phyloP scores from a whole-genome alignment of 2,888 invertebrate species.

The Sarcophaga variegata region DNA sequence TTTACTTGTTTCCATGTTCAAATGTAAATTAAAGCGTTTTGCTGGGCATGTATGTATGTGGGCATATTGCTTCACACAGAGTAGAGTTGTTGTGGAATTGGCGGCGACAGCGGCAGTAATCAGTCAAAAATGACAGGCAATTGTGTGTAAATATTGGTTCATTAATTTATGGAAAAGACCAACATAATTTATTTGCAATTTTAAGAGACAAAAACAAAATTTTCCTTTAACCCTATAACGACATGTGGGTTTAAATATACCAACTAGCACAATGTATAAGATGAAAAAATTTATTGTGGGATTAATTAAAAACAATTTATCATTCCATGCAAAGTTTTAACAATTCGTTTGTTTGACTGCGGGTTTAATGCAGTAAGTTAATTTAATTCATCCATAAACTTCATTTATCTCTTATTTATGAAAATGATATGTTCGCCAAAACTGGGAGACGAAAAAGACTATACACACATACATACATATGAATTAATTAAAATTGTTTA shows the following conservation, averaged over 20 bases:
- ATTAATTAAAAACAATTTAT: too few relatives aligned
- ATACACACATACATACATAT: too few relatives aligned
- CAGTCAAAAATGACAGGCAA: slow-evolving; percentile 49
- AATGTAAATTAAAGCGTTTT: background rate
- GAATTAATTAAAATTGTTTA: slow-evolving; percentile 28
- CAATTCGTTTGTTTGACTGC: background rate
- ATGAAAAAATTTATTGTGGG: too few relatives aligned
- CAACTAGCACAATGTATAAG: too few relatives aligned
- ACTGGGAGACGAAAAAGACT: background rate
- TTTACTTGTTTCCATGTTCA: background rate
- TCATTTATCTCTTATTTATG: slow-evolving; percentile 18
- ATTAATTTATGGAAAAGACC: slow-evolving; percentile 6
- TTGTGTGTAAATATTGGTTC: slow-evolving; percentile 15
- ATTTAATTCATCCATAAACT: slow-evolving; percentile 10
- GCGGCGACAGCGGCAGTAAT: slow-evolving; percentile 18
- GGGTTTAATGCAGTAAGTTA: slow-evolving; percentile 33
- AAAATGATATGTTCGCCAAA: background rate
- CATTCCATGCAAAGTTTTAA: background rate
- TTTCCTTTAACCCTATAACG: background rate
- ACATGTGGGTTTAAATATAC: too few relatives aligned
- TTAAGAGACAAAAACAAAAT: background rate
- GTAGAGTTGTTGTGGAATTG: background rate
- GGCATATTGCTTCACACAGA: background rate
- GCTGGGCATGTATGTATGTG: background rate
- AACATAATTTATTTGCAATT: background rate